Conservation (phyloP, 64 coral and sea anemone species). For the Stichodactyla helianthus region DNA sequence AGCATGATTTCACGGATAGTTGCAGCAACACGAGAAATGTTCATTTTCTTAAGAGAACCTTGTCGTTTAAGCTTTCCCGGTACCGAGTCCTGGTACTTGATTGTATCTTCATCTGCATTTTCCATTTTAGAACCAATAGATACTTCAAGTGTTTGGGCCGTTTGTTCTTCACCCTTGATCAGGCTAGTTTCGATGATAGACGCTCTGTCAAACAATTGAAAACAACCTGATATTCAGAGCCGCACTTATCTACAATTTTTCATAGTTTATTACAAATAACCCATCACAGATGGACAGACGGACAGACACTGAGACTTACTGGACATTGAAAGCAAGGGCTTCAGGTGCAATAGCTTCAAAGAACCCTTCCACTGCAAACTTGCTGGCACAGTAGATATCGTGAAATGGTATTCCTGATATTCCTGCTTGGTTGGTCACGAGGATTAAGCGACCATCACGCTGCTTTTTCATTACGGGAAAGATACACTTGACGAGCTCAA, state of each 20-base stretch:
- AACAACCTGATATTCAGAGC: not conserved
- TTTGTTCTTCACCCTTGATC: constrained; percentile 82
- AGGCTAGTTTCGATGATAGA: constrained; percentile 77
- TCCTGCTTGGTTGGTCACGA: constrained; percentile 90
- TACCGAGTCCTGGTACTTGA: constrained; percentile 82
- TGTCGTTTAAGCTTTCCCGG: constrained; percentile 63
- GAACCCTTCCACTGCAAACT: constrained; percentile 93
- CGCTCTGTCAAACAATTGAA: constrained; percentile 6
- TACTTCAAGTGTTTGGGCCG: constrained; percentile 74
- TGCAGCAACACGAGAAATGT: constrained; percentile 45
- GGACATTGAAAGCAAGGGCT: constrained; percentile 84
- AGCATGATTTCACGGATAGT: constrained; percentile 50
- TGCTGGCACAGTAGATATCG: constrained; percentile 85
- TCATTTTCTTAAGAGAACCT: constrained; percentile 78
- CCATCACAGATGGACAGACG: too few species aligned
- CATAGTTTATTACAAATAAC: not conserved
- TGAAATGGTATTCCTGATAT: constrained; percentile 90
- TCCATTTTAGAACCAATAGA: constrained; percentile 90
- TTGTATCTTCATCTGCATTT: constrained; percentile 66
- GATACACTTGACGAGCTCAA: constrained; percentile 64
- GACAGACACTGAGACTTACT: constrained; percentile 61
- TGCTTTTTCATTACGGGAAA: constrained; percentile 93
- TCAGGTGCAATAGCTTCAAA: constrained; percentile 90
- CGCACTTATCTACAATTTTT: not conserved
- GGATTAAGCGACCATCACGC: constrained; percentile 67